Conservation (phyloP, 2,113 vertebrate genomes). For the Hoplias malabaricus region DNA sequence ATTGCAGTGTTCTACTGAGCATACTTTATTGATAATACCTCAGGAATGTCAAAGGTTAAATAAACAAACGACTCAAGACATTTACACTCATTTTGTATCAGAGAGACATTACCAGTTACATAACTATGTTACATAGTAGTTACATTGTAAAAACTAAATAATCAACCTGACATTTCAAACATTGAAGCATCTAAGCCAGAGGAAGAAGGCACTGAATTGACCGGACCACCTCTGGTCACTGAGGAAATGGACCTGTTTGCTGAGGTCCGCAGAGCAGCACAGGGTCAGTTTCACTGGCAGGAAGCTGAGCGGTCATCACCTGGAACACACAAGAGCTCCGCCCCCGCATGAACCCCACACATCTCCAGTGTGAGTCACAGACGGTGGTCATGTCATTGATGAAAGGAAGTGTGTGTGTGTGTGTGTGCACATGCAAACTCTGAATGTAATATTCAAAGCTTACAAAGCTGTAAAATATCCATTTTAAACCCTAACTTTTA, state of each 20-base stretch:
- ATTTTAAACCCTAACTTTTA: no score
- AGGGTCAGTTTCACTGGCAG: conserved; percentile 28
- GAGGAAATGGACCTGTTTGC: conserved; percentile 65
- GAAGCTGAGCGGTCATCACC: not conserved
- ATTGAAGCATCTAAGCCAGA: conserved; percentile 57
- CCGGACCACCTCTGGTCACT: conserved; percentile 54
- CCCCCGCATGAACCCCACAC: conserved; percentile 54
- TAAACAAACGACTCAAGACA: no score
- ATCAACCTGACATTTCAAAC: not conserved
- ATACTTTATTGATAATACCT: no score
- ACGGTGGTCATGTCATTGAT: conserved; percentile 30
- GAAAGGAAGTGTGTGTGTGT: conserved; percentile 13
- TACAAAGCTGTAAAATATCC: no score
- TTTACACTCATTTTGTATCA: no score
- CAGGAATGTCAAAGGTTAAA: no score
- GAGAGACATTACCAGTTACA: no score
- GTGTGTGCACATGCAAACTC: not conserved
- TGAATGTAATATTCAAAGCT: no score
- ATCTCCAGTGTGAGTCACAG: conserved; percentile 47
- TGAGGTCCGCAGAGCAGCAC: conserved; percentile 53
- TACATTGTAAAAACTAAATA: not conserved
- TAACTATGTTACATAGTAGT: no score
- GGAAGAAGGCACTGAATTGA: conserved; percentile 9
- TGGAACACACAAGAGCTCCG: conserved; percentile 45
- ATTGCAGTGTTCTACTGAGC: no score